Percentiles rank a stretch among this genome's conserved stretches.
Conservation (phyloP, 2,797 vertebrate species). For the Danio albolineatus region DNA sequence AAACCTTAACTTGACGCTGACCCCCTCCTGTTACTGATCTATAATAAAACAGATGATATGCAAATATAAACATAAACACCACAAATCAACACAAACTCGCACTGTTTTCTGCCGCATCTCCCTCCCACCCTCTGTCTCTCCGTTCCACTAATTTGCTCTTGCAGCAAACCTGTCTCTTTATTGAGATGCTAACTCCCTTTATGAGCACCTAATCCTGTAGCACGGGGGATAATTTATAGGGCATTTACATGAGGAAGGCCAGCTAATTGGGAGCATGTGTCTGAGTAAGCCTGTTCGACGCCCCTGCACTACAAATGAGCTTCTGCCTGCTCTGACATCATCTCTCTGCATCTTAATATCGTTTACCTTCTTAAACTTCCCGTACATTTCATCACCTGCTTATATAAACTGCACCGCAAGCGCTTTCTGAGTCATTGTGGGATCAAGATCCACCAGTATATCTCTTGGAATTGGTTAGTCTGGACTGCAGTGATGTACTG, state of each 20-base stretch:
- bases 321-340: constrained; percentile 61
- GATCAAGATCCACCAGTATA: background rate
- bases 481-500: background rate
- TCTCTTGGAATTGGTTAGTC: background rate
- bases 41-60: constrained; percentile 56
- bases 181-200: constrained; percentile 96
- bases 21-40: constrained; percentile 40
- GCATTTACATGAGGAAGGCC: constrained; percentile 99
- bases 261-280: constrained; percentile 99
- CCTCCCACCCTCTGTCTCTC: constrained; percentile 52
- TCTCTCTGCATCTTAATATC: constrained; percentile 65
- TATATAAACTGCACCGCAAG: constrained; percentile 16
- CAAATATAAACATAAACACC: constrained; percentile 50
- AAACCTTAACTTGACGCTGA: constrained; percentile 13
- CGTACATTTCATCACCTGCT: constrained; percentile 26
- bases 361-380: constrained; percentile 59
- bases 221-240: constrained; percentile 97
- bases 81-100: constrained; percentile 34
- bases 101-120: constrained; percentile 38
- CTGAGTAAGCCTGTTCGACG: constrained; percentile 89
- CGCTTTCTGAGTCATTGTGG: background rate
- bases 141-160: constrained; percentile 72
- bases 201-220: constrained; percentile 96
- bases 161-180: constrained; percentile 86
- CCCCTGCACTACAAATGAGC: constrained; percentile 85